Percentiles rank a stretch among this genome's conserved stretches.
Evolutionary conservation across 2,888 invertebrate genomes (phyloP).

Genomic region (Dasypolia templi): DNA sequence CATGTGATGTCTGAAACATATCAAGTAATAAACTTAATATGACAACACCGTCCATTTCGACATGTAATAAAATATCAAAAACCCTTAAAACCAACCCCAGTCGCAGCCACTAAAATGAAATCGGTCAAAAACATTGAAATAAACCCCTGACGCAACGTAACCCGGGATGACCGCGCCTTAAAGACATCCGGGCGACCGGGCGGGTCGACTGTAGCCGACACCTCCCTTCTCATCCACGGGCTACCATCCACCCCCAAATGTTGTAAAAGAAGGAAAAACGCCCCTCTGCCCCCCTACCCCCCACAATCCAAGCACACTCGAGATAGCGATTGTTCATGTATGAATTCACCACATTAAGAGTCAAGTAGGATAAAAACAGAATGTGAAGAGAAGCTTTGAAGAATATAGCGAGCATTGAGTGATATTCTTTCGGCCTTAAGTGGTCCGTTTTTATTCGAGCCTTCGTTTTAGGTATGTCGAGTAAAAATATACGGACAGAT

Average conservation of each 20-base stretch:
- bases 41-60: not conserved
- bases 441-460: constrained; percentile 65
- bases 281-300: constrained; percentile 65
- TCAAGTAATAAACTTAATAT: not conserved
- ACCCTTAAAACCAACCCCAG: constrained; percentile 13
- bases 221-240: constrained; percentile 58
- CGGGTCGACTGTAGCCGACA: constrained; percentile 67
- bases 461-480: constrained; percentile 67
- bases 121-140: constrained; percentile 59
- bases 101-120: constrained; percentile 40
- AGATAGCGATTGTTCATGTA: constrained; percentile 92
- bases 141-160: constrained; percentile 63
- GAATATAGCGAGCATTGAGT: constrained; percentile 85
- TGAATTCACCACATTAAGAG: constrained; percentile 93
- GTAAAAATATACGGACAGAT: constrained; percentile 65
- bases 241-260: constrained; percentile 71
- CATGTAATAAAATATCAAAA: constrained; percentile 1
- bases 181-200: constrained; percentile 68
- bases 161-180: constrained; percentile 71
- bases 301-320: constrained; percentile 78
- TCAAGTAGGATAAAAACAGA: constrained; percentile 91
- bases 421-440: constrained; percentile 80
- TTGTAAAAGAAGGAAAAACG: constrained; percentile 81
- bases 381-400: constrained; percentile 86
- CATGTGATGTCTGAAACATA: not conserved